These are phyloP conservation scores for Quadriops clusia DNA, from an alignment of 2,888 invertebrate genomes.

Conservation along the genomic window DNA sequence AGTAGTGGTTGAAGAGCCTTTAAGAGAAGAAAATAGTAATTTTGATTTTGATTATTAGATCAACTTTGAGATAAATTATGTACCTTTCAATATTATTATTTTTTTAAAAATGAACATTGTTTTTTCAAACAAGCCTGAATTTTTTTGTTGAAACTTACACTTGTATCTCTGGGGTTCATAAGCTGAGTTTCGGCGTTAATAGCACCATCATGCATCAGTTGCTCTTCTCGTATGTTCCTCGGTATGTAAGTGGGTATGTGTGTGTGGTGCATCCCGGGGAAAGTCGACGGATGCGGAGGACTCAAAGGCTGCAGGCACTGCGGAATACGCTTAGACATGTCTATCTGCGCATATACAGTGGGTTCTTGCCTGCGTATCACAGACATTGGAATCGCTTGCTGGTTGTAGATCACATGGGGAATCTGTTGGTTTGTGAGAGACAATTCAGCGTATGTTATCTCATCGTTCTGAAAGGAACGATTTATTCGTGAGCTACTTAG, in stretches of 20 bases:
- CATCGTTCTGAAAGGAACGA: constrained; percentile 37
- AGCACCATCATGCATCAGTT: constrained; percentile 26
- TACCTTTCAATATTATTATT: neutral
- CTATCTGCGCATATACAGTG: constrained; percentile 45
- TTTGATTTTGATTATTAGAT: too few relatives aligned
- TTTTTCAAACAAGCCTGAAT: too few relatives aligned
- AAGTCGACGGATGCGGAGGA: constrained; percentile 34
- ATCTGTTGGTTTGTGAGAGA: constrained; percentile 35
- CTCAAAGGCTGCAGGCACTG: constrained; percentile 21
- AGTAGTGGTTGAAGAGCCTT: constrained; percentile 31
- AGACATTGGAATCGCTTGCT: constrained; percentile 35
- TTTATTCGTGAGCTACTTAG: too few relatives aligned
- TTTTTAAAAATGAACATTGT: too few relatives aligned
- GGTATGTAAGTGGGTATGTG: constrained; percentile 32
- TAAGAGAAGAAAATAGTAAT: constrained; percentile 12
- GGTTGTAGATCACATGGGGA: constrained; percentile 35
- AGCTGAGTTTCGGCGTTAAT: constrained; percentile 33
- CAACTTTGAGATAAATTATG: neutral
- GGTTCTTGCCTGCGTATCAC: constrained; percentile 38
- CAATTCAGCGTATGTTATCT: constrained; percentile 46
- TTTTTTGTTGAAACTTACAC: constrained; percentile 24
- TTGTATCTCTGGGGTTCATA: constrained; percentile 29
- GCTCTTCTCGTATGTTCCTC: constrained; percentile 28
- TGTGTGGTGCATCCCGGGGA: constrained; percentile 33
- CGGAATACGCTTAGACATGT: constrained; percentile 32